Evolutionary conservation across 2,888 invertebrate genomes (phyloP).

Genomic region (Hydriomena furcata): DNA sequence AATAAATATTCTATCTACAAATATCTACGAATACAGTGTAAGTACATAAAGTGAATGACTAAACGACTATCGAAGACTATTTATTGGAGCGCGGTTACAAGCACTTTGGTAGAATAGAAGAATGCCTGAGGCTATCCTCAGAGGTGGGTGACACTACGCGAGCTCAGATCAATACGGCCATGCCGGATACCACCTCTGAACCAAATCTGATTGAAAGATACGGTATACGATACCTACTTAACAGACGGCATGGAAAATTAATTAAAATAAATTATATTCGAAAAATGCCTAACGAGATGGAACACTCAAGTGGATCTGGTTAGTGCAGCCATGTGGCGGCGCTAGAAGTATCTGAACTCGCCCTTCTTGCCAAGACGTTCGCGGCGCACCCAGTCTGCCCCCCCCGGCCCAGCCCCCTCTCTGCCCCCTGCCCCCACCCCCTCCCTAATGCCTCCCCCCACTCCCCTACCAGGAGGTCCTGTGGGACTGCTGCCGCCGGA

Average conservation of each 20-base stretch:
- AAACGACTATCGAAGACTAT: constrained; percentile 26
- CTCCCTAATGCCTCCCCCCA: constrained; percentile 74
- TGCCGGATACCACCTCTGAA: too few species aligned
- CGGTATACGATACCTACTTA: too few species aligned
- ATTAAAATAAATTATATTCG: too few species aligned
- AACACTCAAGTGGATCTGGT: constrained; percentile 3
- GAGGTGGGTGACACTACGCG: too few species aligned
- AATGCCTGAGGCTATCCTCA: constrained; percentile 14
- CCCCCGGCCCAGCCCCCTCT: constrained; percentile 71
- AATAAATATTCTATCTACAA: constrained; percentile 36
- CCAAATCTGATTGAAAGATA: too few species aligned
- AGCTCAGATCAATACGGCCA: too few species aligned
- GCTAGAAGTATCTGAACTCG: constrained; percentile 96
- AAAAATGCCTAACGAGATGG: neutral
- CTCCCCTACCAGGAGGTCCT: constrained; percentile 61
- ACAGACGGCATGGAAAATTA: too few species aligned
- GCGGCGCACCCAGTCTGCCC: constrained; percentile 93
- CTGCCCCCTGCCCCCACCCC: constrained; percentile 57
- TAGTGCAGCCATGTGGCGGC: constrained; percentile 22
- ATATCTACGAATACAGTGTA: constrained; percentile 36
- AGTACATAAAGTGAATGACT: constrained; percentile 36
- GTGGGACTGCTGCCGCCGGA: constrained; percentile 66
- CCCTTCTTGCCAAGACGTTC: constrained; percentile 96
- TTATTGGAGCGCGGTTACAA: constrained; percentile 26
- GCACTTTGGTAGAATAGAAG: constrained; percentile 44